A percentile compares a stretch with the other conserved stretches of the same genome.
These are phyloP conservation scores for Phrixothrix hirtus DNA, from an alignment of 2,888 invertebrate genomes.

Conservation along the genomic window DNA sequence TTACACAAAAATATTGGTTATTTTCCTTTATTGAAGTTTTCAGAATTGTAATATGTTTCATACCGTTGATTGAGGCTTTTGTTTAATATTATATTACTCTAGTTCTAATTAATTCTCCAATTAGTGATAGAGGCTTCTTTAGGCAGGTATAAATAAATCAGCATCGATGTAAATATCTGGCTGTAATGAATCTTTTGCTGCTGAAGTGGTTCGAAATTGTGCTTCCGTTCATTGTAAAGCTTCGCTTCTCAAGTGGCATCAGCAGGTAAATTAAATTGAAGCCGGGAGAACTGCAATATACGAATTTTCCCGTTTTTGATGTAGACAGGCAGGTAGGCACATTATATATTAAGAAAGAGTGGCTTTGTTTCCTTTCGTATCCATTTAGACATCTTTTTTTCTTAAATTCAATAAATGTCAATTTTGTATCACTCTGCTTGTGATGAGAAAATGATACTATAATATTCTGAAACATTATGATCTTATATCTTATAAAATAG, in stretches of 20 bases:
- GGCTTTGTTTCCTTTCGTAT: conserved; percentile 39
- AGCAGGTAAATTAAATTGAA: conserved; percentile 43
- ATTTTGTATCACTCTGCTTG: conserved; percentile 28
- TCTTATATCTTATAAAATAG: conserved; percentile 9
- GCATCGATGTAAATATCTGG: conserved; percentile 24
- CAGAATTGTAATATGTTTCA: too few relatives aligned
- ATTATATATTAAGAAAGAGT: conserved; percentile 25
- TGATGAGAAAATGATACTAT: conserved; percentile 14
- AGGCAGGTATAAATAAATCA: conserved; percentile 20
- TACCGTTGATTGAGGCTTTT: too few relatives aligned
- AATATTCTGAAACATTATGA: conserved; percentile 17
- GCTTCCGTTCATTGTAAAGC: conserved; percentile 31
- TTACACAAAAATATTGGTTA: too few relatives aligned
- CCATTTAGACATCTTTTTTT: conserved; percentile 39
- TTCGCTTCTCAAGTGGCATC: conserved; percentile 33
- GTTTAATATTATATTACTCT: neutral
- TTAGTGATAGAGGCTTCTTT: conserved; percentile 14
- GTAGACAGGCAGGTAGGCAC: conserved; percentile 27
- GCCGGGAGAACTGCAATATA: conserved; percentile 35
- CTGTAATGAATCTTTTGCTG: conserved; percentile 27
- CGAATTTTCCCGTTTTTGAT: conserved; percentile 34
- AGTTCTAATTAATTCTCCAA: neutral
- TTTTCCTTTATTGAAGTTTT: too few relatives aligned
- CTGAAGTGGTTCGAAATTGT: conserved; percentile 30
- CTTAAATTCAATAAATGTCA: conserved; percentile 42